Percentiles rank a stretch among this genome's conserved stretches.
Evolutionary conservation across 2,888 invertebrate genomes (phyloP).

Genomic region (Cantharis rufa): DNA sequence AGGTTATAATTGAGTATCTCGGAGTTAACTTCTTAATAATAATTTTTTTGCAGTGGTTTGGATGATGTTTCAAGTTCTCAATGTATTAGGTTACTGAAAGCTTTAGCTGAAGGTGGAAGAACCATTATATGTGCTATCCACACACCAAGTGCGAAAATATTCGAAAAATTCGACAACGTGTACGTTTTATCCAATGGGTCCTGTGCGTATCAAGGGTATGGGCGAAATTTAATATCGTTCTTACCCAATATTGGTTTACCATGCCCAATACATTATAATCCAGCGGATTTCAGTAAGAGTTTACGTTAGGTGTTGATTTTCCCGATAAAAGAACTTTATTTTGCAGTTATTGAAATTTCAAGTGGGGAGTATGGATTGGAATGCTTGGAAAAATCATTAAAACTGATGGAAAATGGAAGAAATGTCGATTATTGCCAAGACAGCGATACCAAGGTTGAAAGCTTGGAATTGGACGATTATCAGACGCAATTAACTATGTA

Average conservation of each 20-base stretch:
- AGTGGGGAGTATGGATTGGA: conserved; percentile 76
- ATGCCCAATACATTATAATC: conserved; percentile 93
- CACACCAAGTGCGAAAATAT: conserved; percentile 92
- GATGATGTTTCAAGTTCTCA: conserved; percentile 91
- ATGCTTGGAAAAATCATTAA: conserved; percentile 71
- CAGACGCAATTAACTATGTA: conserved; percentile 39
- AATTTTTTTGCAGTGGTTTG: conserved; percentile 69
- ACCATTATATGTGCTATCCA: conserved; percentile 94
- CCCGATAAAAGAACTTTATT: conserved; percentile 13
- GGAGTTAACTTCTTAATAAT: neutral
- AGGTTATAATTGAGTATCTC: neutral
- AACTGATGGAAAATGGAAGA: conserved; percentile 63
- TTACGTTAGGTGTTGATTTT: neutral
- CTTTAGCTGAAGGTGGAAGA: conserved; percentile 82
- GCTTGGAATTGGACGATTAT: conserved; percentile 4
- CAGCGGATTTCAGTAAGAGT: conserved; percentile 88
- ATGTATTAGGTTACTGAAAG: conserved; percentile 82
- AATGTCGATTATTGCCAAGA: conserved; percentile 15
- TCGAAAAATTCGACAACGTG: conserved; percentile 88
- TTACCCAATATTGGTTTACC: conserved; percentile 74
- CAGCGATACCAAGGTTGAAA: conserved; percentile 10
- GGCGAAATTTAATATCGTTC: conserved; percentile 80
- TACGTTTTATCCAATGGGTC: conserved; percentile 88
- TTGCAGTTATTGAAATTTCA: conserved; percentile 74
- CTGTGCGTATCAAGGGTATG: conserved; percentile 86